These are phyloP conservation scores for Odontamblyopus lacepedii DNA, from an alignment of 2,797 vertebrate species.

Conservation along the genomic window DNA sequence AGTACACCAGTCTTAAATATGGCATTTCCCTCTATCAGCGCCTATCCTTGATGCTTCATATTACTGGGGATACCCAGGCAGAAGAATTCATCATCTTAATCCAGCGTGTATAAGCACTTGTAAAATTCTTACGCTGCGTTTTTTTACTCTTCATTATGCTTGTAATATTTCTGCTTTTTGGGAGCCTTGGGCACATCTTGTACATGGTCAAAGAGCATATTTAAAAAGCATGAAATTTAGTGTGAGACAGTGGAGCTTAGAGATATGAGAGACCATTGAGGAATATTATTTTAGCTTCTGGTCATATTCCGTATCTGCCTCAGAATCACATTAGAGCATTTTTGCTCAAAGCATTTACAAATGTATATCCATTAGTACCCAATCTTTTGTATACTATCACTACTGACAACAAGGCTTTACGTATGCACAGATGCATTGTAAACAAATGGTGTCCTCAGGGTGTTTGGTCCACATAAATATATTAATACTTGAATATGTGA, in stretches of 20 bases:
- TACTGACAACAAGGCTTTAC: neutral
- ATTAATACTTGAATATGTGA: neutral
- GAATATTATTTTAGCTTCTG: constrained; percentile 26
- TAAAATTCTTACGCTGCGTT: constrained; percentile 64
- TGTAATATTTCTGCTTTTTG: constrained; percentile 61
- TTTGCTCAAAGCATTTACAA: neutral
- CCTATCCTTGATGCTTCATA: constrained; percentile 35
- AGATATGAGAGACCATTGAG: constrained; percentile 42
- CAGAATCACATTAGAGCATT: neutral
- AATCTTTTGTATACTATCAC: constrained; percentile 5
- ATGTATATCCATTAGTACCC: constrained; percentile 16
- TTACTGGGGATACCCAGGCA: constrained; percentile 57
- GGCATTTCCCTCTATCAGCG: constrained; percentile 27
- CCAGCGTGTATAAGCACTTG: constrained; percentile 62
- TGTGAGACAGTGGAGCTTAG: constrained; percentile 36
- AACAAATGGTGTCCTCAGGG: constrained; percentile 5
- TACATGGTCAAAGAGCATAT: constrained; percentile 56
- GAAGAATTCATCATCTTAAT: constrained; percentile 68
- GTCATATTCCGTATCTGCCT: constrained; percentile 1
- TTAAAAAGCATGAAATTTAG: constrained; percentile 56
- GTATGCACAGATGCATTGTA: neutral
- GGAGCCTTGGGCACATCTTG: constrained; percentile 51
- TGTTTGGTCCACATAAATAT: neutral
- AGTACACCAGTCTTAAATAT: constrained; percentile 15
- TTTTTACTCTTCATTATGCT: constrained; percentile 60